These are phyloP conservation scores for Luscinia megarhynchos DNA, from an alignment of 2,797 vertebrate genomes.

Conservation along the genomic window DNA sequence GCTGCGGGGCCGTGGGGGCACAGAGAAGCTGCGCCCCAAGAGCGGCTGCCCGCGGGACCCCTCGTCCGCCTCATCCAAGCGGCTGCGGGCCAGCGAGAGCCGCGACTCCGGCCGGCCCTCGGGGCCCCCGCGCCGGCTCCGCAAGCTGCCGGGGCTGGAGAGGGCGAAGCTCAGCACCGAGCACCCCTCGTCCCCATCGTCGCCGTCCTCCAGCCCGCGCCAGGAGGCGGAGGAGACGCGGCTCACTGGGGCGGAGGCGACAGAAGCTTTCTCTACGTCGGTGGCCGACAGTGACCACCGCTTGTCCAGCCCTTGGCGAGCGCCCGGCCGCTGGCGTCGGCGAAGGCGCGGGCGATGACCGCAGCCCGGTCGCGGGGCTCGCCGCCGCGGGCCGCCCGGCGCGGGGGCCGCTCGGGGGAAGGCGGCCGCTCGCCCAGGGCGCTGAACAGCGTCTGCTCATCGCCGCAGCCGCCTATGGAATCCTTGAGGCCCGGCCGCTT, in stretches of 20 bases:
- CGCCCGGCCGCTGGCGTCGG: constrained; percentile 79
- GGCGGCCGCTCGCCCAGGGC: constrained; percentile 82
- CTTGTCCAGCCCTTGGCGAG: constrained; percentile 85
- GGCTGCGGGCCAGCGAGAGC: constrained; percentile 83
- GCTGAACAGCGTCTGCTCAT: constrained; percentile 86
- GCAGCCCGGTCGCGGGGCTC: constrained; percentile 77
- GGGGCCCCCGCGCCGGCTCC: constrained; percentile 68
- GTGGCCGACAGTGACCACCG: constrained; percentile 83
- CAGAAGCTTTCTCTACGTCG: constrained; percentile 83
- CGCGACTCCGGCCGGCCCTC: constrained; percentile 81
- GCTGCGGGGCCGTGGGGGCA: constrained; percentile 84
- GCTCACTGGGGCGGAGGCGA: constrained; percentile 79
- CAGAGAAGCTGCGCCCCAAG: constrained; percentile 87
- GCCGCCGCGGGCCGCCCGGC: constrained; percentile 70
- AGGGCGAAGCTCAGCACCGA: constrained; percentile 70
- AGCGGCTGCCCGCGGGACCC: constrained; percentile 81
- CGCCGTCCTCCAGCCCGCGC: constrained; percentile 73
- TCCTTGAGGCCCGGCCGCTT: constrained; percentile 88
- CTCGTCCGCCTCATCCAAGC: constrained; percentile 86
- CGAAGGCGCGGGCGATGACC: constrained; percentile 82
- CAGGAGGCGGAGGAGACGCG: constrained; percentile 79
- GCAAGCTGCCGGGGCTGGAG: constrained; percentile 56
- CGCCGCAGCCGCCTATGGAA: constrained; percentile 87
- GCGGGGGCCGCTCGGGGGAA: constrained; percentile 83
- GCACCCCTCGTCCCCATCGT: constrained; percentile 74